Evolutionary conservation across 2,113 vertebrate species (phyloP), one percentile per base, ranked within the genome.

Genomic region (Strix aluco): DNA sequence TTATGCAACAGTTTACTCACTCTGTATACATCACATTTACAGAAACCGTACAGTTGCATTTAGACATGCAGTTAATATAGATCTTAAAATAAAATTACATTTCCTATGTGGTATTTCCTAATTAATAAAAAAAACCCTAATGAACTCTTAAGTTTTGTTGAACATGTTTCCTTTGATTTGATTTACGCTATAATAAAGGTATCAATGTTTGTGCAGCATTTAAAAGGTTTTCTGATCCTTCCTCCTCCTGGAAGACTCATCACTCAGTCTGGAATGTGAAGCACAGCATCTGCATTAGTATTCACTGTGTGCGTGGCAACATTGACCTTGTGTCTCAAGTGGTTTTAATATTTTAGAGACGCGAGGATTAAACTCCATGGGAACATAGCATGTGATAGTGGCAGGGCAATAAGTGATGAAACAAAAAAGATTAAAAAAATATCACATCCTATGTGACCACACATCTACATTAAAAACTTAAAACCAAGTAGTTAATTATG

Each of bases 291-390:
- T 69, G 7, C 40, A 49, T 86, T 90, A 92, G 80, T 36, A 92
- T 92, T 90, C 71, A 49, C 29, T 32, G 36, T 0, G 0, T 87
- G 66, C 22, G 36, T 18, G n/a, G 72, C 42, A 69, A 72, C 62
- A 59, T 3, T 86, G 72, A 81, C 82, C 57, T 55, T 63, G 44
- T 63, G 75, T 72, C 88, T 94, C 88, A 25, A 21, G 15, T 38
- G 81, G 54, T 47, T 93, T 96, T 90, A 95, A 46, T 80, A 81
- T 84, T 86, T 91, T 40, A 92, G 55, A 92, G 54, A 94, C 59
- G 61, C 2, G 13, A 15, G 29, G 70, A 92, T 92, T 95, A 88
- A 96, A 71, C 71, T 96, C 91, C 94, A 96, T 71, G 81, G 90
- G 96, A 96, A 96, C 95, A 52, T 4, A 58, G 61, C 15, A 42